phyloP scores from a whole-genome alignment of 2,888 invertebrate species.

The Theretra japonica region DNA sequence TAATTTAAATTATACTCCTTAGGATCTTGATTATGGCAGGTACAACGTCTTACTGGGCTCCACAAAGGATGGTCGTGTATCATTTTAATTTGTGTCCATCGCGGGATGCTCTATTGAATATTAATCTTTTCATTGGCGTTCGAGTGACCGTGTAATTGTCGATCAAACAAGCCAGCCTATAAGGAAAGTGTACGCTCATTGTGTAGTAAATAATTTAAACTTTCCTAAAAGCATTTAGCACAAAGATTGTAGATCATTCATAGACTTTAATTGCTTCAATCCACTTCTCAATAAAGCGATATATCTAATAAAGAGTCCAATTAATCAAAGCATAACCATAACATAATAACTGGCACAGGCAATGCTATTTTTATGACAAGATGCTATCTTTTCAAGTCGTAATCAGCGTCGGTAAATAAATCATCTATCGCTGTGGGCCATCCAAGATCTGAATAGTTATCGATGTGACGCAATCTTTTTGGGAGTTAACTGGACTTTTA shows the following conservation, averaged over 20 bases:
- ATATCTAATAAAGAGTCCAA: background rate
- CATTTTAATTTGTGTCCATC: no score
- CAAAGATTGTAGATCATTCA: no score
- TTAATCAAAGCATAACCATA: background rate
- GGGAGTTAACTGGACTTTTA: conserved; percentile 28
- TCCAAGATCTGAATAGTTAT: conserved; percentile 10
- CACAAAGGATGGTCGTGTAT: no score
- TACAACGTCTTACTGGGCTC: background rate
- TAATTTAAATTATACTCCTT: background rate
- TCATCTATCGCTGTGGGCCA: conserved; percentile 8
- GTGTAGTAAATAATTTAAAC: no score
- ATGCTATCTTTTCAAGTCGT: background rate
- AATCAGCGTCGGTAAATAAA: background rate
- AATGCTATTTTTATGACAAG: conserved; percentile 11
- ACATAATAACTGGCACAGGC: background rate
- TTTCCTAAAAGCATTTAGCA: no score
- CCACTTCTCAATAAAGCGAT: no score
- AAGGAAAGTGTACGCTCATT: no score
- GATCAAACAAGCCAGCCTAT: no score
- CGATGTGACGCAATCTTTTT: conserved; percentile 23
- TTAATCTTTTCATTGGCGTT: no score
- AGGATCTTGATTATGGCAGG: background rate
- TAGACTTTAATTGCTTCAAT: no score
- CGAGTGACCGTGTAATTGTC: no score
- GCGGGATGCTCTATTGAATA: no score